Percentiles rank a stretch among this genome's conserved stretches.
Evolutionary conservation across 2,113 vertebrate genomes (phyloP).

Genomic region (Eubucco bourcierii): DNA sequence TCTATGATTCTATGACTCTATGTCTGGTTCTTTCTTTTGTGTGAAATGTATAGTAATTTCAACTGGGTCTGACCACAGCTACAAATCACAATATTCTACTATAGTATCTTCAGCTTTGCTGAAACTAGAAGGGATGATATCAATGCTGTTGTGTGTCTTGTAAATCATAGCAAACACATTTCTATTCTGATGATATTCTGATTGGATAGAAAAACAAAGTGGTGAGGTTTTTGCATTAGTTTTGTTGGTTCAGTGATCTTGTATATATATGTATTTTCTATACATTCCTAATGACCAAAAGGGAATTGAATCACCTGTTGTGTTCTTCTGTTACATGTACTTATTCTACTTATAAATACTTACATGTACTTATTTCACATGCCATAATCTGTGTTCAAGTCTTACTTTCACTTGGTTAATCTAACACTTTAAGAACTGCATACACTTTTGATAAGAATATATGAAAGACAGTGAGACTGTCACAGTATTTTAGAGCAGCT

Average conservation of each 20-base stretch:
- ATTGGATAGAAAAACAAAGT: neutral
- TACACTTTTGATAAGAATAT: neutral
- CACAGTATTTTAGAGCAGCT: neutral
- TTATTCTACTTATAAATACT: no score
- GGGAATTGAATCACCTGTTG: neutral
- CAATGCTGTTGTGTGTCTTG: neutral
- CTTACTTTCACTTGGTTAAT: neutral
- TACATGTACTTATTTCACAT: neutral
- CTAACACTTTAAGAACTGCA: neutral
- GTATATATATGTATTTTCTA: neutral
- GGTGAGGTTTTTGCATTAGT: neutral
- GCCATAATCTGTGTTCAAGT: neutral
- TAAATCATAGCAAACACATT: neutral
- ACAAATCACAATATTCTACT: neutral
- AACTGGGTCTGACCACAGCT: neutral
- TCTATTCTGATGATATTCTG: neutral
- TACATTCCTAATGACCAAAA: neutral
- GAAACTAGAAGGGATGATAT: neutral
- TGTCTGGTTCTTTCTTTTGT: neutral
- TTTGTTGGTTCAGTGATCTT: neutral
- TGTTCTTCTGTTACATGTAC: fast-evolving
- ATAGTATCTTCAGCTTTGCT: neutral
- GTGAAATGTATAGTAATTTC: neutral
- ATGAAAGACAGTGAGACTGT: neutral
- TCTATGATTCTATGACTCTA: no score